phyloP scores from a whole-genome alignment of 2,113 vertebrate species.

The Planiliza haematocheilus region DNA sequence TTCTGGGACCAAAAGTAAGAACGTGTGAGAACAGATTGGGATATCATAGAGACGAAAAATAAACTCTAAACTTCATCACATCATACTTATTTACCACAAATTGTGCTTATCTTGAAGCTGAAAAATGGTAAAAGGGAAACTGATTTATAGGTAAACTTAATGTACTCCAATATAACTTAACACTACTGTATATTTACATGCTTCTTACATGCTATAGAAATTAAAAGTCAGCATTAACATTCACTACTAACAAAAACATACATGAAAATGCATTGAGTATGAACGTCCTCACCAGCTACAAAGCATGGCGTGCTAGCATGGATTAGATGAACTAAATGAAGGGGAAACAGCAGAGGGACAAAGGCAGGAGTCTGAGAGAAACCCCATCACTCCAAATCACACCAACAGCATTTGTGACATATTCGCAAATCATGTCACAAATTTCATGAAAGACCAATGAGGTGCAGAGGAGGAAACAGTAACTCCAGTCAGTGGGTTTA shows the following conservation, averaged over 20 bases:
- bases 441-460: slow-evolving; percentile 26
- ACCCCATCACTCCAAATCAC: slow-evolving; percentile 40
- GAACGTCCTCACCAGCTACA: slow-evolving; percentile 28
- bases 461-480: slow-evolving; percentile 30
- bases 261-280: slow-evolving; percentile 44
- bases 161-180: slow-evolving; percentile 73
- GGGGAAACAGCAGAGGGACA: slow-evolving; percentile 7
- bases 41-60: slow-evolving; percentile 63
- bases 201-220: slow-evolving; percentile 31
- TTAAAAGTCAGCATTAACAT: slow-evolving; percentile 40
- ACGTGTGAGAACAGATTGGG: slow-evolving; percentile 67
- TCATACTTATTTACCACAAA: slow-evolving; percentile 12
- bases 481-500: not conserved
- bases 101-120: not conserved
- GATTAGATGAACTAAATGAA: slow-evolving; percentile 26
- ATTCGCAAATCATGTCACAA: slow-evolving; percentile 35
- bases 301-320: slow-evolving; percentile 28
- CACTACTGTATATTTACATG: slow-evolving; percentile 19
- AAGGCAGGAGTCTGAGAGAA: slow-evolving; percentile 13
- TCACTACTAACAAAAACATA: slow-evolving; percentile 29
- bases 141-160: not conserved
- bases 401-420: slow-evolving; percentile 50
- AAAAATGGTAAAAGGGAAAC: not conserved
- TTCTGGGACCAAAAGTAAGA: slow-evolving; percentile 50
- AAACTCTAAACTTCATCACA: slow-evolving; percentile 29